Conservation (phyloP, 2,888 invertebrate species). For the Agonopterix subpropinquella region DNA sequence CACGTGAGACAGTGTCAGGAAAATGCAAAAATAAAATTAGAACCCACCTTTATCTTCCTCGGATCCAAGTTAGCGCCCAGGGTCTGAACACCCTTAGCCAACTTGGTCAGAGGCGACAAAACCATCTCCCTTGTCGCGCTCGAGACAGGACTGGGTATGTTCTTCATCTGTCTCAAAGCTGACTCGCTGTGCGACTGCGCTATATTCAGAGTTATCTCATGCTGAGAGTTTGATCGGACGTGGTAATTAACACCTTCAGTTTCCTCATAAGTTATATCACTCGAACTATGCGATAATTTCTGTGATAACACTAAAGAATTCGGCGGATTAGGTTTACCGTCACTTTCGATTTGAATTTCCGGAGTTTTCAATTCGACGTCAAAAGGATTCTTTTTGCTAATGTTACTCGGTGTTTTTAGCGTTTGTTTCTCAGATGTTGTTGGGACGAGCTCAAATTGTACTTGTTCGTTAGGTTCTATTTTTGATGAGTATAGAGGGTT, state of each 20-base stretch:
- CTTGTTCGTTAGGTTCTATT: constrained; percentile 56
- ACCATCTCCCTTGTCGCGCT: constrained; percentile 80
- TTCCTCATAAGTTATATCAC: constrained; percentile 74
- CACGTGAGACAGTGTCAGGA: no score
- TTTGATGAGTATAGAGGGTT: constrained; percentile 68
- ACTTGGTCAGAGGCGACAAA: constrained; percentile 84
- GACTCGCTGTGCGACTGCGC: constrained; percentile 88
- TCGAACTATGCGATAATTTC: constrained; percentile 82
- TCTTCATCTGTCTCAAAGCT: constrained; percentile 81
- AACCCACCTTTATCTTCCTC: constrained; percentile 79
- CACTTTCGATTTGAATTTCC: constrained; percentile 73
- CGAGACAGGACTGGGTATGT: constrained; percentile 80
- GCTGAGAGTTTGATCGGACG: constrained; percentile 77
- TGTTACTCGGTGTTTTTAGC: constrained; percentile 50
- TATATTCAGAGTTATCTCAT: constrained; percentile 82
- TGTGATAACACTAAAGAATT: constrained; percentile 74
- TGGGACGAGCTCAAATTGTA: constrained; percentile 70
- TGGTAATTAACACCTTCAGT: constrained; percentile 38
- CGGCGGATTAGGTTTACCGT: constrained; percentile 66
- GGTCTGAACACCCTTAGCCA: constrained; percentile 91
- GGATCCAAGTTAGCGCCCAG: constrained; percentile 91
- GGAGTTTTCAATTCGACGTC: constrained; percentile 70
- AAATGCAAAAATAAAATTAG: not conserved
- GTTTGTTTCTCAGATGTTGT: constrained; percentile 38
- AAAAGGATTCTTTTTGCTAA: constrained; percentile 56